Conservation (phyloP, 2,888 invertebrate species). For the Macrostomum cliftonense region DNA sequence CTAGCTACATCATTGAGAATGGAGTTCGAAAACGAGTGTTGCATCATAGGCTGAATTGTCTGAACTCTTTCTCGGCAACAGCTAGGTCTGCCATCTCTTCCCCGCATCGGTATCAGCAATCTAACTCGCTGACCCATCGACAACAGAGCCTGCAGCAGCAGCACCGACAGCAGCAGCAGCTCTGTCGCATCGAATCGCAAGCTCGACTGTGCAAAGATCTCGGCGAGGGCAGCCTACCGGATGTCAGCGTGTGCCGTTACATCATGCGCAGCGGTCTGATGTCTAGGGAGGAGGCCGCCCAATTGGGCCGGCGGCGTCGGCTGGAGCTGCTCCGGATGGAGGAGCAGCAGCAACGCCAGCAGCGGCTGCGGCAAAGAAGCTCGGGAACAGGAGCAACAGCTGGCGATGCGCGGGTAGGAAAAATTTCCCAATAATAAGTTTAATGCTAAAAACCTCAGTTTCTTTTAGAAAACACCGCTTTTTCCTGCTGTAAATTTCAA, state of each 20-base stretch:
- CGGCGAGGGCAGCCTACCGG: conserved; percentile 66
- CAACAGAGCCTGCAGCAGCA: too few relatives aligned
- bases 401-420: too few relatives aligned
- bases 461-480: too few relatives aligned
- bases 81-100: conserved; percentile 17
- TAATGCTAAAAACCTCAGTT: too few relatives aligned
- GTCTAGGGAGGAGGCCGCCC: conserved; percentile 83
- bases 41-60: too few relatives aligned
- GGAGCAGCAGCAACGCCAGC: too few relatives aligned
- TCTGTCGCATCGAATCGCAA: conserved; percentile 53
- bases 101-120: conserved; percentile 10
- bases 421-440: too few relatives aligned
- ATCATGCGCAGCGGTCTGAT: conserved; percentile 56
- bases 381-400: too few relatives aligned
- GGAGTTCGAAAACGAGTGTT: conserved; percentile 33
- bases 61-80: conserved; percentile 1
- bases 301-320: conserved; percentile 72
- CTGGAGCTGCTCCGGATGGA: conserved; percentile 57
- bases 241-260: conserved; percentile 51
- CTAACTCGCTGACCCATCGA: neutral
- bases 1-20: conserved; percentile 32
- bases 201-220: conserved; percentile 5
- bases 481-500: too few relatives aligned
- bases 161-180: too few relatives aligned
- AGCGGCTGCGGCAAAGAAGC: too few relatives aligned